Evolutionary conservation across 2,888 invertebrate genomes (phyloP).

Genomic region (Merodon equestris): DNA sequence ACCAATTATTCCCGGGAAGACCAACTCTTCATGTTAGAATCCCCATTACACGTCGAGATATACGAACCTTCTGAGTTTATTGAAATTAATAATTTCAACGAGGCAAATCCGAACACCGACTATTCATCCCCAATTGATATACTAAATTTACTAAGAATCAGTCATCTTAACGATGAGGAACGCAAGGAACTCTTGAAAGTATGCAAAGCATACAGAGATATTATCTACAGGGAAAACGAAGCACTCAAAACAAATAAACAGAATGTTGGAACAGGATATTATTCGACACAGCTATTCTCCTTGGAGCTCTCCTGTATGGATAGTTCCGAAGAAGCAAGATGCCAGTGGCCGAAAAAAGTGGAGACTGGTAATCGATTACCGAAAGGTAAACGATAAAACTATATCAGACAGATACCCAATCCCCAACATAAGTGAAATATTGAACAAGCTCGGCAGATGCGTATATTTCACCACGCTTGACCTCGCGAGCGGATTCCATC

Average conservation of each 20-base stretch:
- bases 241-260: constrained; percentile 10
- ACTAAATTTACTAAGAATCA: background rate
- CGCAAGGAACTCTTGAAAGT: background rate
- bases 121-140: background rate
- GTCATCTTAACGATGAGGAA: background rate
- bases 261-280: constrained; percentile 18
- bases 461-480: constrained; percentile 25
- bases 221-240: constrained; percentile 26
- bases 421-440: constrained; percentile 28
- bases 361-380: constrained; percentile 30
- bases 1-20: constrained; percentile 9
- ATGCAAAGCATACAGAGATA: constrained; percentile 16
- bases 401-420: constrained; percentile 24
- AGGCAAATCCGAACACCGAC: background rate
- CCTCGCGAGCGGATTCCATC: constrained; percentile 36
- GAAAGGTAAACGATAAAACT: constrained; percentile 33
- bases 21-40: constrained; percentile 6
- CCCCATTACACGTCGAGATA: constrained; percentile 1
- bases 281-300: constrained; percentile 20
- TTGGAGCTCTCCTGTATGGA: constrained; percentile 34
- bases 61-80: constrained; percentile 7
- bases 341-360: constrained; percentile 22
- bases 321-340: constrained; percentile 34
- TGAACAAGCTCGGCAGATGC: constrained; percentile 19
- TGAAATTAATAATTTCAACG: constrained; percentile 20